Evolutionary conservation across 2,113 vertebrate genomes (phyloP).

Genomic region (Geothlypis trichas): DNA sequence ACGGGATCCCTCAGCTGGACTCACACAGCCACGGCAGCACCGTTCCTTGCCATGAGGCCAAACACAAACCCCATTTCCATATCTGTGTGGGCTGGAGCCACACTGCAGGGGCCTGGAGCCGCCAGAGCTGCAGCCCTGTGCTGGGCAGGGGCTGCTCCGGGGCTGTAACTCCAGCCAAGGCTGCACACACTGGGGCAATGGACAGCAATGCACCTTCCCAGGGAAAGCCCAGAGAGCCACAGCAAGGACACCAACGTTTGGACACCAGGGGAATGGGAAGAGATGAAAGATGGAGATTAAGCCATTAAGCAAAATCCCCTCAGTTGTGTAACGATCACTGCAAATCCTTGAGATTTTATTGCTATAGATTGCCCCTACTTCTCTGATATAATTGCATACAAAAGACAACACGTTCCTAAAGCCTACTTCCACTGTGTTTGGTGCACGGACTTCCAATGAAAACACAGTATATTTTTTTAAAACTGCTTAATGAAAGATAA

Average conservation of each 20-base stretch:
- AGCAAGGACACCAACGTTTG: neutral
- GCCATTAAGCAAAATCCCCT: neutral
- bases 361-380: neutral
- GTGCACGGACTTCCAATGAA: neutral
- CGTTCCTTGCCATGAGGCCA: accelerated
- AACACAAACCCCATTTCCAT: accelerated
- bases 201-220: neutral
- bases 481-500: neutral
- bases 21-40: accelerated
- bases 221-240: neutral
- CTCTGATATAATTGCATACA: neutral
- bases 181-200: accelerated
- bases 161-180: neutral
- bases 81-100: neutral
- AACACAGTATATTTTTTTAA: neutral
- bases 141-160: neutral
- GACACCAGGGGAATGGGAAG: neutral
- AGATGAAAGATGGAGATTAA: neutral
- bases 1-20: neutral
- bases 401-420: neutral
- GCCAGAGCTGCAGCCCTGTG: neutral
- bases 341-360: neutral
- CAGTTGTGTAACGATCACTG: neutral
- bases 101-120: accelerated
- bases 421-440: neutral